Base-by-base conservation (phyloP, 2,888 invertebrate species). In the Eilema griseolum region DNA sequence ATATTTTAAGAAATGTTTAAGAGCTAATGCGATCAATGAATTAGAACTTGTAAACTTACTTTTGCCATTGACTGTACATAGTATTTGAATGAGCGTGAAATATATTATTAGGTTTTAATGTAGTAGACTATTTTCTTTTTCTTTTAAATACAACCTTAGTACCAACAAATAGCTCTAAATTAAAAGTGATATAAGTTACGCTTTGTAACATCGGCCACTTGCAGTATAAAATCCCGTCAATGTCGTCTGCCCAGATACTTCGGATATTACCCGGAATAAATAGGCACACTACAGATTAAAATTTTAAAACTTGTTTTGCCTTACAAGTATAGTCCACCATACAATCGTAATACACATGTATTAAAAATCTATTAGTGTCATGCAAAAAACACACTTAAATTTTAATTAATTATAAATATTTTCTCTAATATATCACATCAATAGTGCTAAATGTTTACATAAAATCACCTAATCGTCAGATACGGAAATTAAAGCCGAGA, bases 401-500 rank as follows among this genome's bases (percentile, higher is more conserved):
- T 23, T 5, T 57, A 16, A 59, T 24, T 24, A 1, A 57, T 14
- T 12, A 5, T 3, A 14, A 12, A 59, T 2, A 26, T 28, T 10
- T 52, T n/a, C 52, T n/a, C 7, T 52, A 52, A 52, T 52, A 52
- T 52, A n/a, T 52, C 52, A 52, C 52, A 20, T 20, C 20, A 52
- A 52, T n/a, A n/a, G 0, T 16, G 28, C 16, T 59, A 26, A 59
- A 28, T 16, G 26, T 61, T 61, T 61, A 61, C n/a, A 28, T 16
- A 61, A 31, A 66, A 61, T 31, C 52, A 60, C 64, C 66, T 71
- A 74, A 60, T 67, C 70, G 46, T 64, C 72, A 72, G 14, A 79
- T 69, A 65, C 79, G 82, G 82, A 82, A 81, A 83, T 74, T 78
- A 78, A 70, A 65, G 28, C 46, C 62, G 76, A 80, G 76, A 83